Evolutionary conservation across 92 coral and sea anemone species (phyloP), one percentile per base, ranked within the genome.

Genomic region (Epizoanthus fatuus): DNA sequence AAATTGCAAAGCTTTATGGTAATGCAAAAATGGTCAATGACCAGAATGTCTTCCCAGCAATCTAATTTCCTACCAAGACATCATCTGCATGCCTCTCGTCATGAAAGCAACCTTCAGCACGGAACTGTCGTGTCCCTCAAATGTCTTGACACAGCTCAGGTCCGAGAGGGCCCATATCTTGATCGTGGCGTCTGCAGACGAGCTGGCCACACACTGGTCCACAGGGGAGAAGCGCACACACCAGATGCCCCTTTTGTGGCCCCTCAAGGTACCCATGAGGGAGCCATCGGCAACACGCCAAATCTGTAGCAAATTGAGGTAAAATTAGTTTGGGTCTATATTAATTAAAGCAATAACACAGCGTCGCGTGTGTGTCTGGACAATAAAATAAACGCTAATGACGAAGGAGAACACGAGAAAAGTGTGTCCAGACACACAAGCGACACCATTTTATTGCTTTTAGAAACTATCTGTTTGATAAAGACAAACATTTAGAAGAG

Each of bases 151-250:
- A 75, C 99, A 96, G 25, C 96, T 93, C 80, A 92, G 81, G 85
- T 94, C 99, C 40, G 99, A 89, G 80, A 96, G 89, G 87, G 99
- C 91, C 99, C 99, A 96, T 69, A 96, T 93, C 89, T 92, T 94
- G 88, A 96, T 94, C 45, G 96, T 96, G 22, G 97, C 80, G 62
- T 96, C 99, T 42, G 94, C 99, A 5, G 98, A 96, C 47, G 95
- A 84, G 49, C 98, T 88, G 7, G 98, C 99, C 67, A 96, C n/a
- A 51, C 98, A 94, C 93, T 93, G 98, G 71, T 96, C 99, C 63
- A 96, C 93, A 9, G 98, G 96, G 17, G 99, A 96, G 81, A 96
- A 96, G 35, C 90, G 84, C 9, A 93, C 95, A 60, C 98, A 96
- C 99, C 99, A 96, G 32, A 96, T 88, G 49, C 99, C 99, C 77